A percentile compares a stretch with the other conserved stretches of the same genome.
phyloP scores from a whole-genome alignment of 30 jellyfish, hydroid and myxozoan genomes.

The Hydractinia symbiolongicarpus region DNA sequence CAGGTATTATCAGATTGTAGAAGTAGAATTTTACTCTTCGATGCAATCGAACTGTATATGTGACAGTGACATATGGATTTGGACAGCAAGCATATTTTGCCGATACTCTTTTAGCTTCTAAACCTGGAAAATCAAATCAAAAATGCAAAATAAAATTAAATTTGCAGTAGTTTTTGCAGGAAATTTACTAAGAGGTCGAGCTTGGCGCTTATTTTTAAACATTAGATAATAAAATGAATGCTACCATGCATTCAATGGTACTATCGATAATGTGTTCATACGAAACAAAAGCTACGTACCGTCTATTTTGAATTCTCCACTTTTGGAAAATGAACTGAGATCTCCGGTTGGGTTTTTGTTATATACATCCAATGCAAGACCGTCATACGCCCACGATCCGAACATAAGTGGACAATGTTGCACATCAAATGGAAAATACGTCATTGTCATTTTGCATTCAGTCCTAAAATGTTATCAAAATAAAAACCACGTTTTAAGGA shows the following conservation, averaged over 20 bases:
- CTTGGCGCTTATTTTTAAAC: too few relatives aligned
- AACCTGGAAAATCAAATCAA: slow-evolving; percentile 33
- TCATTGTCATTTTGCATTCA: slow-evolving; percentile 66
- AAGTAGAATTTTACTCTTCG: slow-evolving; percentile 64
- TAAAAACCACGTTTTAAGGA: too few relatives aligned
- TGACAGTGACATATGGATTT: slow-evolving; percentile 63
- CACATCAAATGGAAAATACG: slow-evolving; percentile 81
- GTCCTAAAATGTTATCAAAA: slow-evolving; percentile 15
- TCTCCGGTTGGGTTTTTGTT: slow-evolving; percentile 51
- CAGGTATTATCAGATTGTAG: slow-evolving; percentile 66
- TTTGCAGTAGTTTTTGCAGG: too few relatives aligned
- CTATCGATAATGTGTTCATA: too few relatives aligned
- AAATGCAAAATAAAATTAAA: too few relatives aligned
- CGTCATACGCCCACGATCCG: slow-evolving; percentile 89
- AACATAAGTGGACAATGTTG: slow-evolving; percentile 64
- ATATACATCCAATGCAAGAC: slow-evolving; percentile 47
- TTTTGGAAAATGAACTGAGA: slow-evolving; percentile 42
- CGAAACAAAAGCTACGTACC: slow-evolving; percentile 20
- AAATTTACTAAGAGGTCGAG: too few relatives aligned
- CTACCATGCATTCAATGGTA: too few relatives aligned
- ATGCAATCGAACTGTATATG: slow-evolving; percentile 42
- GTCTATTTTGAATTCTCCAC: slow-evolving; percentile 67
- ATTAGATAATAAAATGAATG: too few relatives aligned
- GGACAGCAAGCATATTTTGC: slow-evolving; percentile 57
- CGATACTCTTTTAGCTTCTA: slow-evolving; percentile 33